Evolutionary conservation across 2,888 invertebrate species (phyloP), one percentile per base, ranked within the genome.

Genomic region (Melanophora roralis): DNA sequence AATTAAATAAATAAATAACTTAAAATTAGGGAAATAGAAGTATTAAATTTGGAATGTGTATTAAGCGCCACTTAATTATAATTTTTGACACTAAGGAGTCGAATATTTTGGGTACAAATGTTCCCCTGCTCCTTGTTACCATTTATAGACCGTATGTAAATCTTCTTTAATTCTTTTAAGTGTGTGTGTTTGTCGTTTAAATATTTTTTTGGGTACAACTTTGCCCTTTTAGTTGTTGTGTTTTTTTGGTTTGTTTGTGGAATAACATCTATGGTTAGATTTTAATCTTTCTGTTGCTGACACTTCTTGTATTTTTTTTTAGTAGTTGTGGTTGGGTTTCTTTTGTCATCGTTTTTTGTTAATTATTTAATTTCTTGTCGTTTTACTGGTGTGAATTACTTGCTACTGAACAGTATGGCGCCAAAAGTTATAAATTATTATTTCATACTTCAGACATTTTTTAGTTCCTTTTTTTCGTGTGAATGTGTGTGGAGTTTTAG

Each of bases 391-490:
- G 76, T 76, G 80, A 80, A 73, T 73, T 68, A 71, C 27, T 73
- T 32, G 80, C 80, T 80, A 76, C 72, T 72, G 74, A 73, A 80
- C 80, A 80, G 80, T 76, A 64, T 80, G 80, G 80, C 80, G 76
- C 80, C 80, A 80, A 68, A 40, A 49, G 72, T 80, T 76, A 80
- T 80, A 73, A 80, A 76, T 80, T 64, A 79, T 65, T 64, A 27
- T 74, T 53, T 38, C 59, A 34, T 11, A 43, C 65, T 73, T 38
- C 14, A 11, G 21, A n/a, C n/a, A n/a, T n/a, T n/a, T n/a, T n/a
- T n/a, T n/a, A n/a, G n/a, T n/a, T n/a, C n/a, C 43, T 12, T 19
- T n/a, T 49, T 51, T 60, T 23, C 3, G 19, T 11, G 34, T 59
- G 14, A 59, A 14, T 45, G 7, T 21, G 9, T 55, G 1, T 36